Conservation (phyloP, 2,797 vertebrate genomes). For the Psittacula derbiana region DNA sequence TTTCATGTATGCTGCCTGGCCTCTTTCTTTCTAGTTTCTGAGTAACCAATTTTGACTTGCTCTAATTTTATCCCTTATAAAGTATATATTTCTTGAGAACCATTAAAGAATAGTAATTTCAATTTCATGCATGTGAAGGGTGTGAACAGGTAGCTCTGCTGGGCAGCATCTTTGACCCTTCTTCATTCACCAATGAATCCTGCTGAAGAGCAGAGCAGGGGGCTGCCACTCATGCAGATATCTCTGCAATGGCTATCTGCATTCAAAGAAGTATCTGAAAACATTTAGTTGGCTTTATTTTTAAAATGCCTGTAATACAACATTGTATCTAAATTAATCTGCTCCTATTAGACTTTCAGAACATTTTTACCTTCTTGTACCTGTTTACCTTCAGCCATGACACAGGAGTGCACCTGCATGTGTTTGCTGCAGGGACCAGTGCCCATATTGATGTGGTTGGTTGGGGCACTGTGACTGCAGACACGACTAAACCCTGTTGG, state of each 20-base stretch:
- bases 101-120: not conserved
- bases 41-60: not conserved
- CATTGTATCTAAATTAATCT: not conserved
- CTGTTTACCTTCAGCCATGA: not conserved
- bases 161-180: not conserved
- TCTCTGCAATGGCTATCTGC: not conserved
- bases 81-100: not conserved
- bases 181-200: not conserved
- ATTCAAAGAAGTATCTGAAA: not conserved
- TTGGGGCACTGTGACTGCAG: not conserved
- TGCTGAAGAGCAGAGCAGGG: not conserved
- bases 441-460: fast-evolving
- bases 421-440: not conserved
- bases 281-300: not conserved
- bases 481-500: fast-evolving
- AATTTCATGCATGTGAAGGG: not conserved
- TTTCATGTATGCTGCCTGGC: not conserved
- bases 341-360: not conserved
- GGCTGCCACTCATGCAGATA: not conserved
- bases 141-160: not conserved
- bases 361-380: not conserved
- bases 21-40: not conserved
- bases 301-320: not conserved
- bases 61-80: not conserved
- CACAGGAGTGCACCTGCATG: not conserved